Evolutionary conservation across 2,797 vertebrate species (phyloP).

Genomic region (Microchirus variegatus): DNA sequence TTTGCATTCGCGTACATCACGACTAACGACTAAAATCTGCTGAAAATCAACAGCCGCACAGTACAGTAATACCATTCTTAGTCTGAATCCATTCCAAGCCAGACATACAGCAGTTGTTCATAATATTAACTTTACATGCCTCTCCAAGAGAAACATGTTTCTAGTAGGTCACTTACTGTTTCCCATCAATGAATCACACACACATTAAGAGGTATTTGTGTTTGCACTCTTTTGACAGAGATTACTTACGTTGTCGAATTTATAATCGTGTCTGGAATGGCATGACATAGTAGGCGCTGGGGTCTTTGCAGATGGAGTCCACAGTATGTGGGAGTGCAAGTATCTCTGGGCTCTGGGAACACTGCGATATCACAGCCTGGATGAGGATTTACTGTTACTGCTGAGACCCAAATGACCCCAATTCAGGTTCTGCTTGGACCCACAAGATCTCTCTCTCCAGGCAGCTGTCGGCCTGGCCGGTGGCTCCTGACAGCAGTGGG

Average conservation of each 20-base stretch:
- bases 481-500: slow-evolving; percentile 63
- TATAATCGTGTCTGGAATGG: slow-evolving; percentile 52
- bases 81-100: slow-evolving; percentile 37
- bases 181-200: slow-evolving; percentile 70
- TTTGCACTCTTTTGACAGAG: slow-evolving; percentile 60
- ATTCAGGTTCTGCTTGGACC: slow-evolving; percentile 50
- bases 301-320: slow-evolving; percentile 42
- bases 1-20: slow-evolving; percentile 11
- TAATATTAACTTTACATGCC: slow-evolving; percentile 54
- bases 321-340: slow-evolving; percentile 17
- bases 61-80: slow-evolving; percentile 30
- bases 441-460: slow-evolving; percentile 53
- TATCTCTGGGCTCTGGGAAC: slow-evolving; percentile 21
- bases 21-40: slow-evolving; percentile 20
- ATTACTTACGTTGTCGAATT: slow-evolving; percentile 69
- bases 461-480: slow-evolving; percentile 65
- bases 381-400: slow-evolving; percentile 42
- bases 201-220: slow-evolving; percentile 59
- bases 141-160: slow-evolving; percentile 69
- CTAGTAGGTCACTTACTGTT: slow-evolving; percentile 56
- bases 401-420: slow-evolving; percentile 37
- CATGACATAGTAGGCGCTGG: slow-evolving; percentile 32
- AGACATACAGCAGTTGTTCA: slow-evolving; percentile 56
- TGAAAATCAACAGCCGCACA: slow-evolving; percentile 27
- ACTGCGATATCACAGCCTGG: slow-evolving; percentile 34